Percentiles rank a stretch among this genome's conserved stretches.
Conservation (phyloP, 2,113 vertebrate species). For the Xenopus tropicalis region DNA sequence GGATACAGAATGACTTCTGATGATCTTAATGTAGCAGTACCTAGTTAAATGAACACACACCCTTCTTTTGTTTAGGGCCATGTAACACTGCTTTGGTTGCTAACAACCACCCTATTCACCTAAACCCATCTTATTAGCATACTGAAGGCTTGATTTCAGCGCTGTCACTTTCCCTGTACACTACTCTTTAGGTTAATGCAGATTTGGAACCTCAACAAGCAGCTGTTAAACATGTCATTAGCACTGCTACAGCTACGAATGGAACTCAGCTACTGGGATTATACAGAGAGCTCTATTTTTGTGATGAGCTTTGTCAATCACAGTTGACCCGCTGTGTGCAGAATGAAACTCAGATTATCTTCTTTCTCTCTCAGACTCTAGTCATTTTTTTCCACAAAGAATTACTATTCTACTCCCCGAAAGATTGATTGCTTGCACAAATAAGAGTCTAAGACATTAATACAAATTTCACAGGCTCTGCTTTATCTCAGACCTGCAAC, state of each 20-base stretch:
- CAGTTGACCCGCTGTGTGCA: constrained; percentile 78
- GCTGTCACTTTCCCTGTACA: constrained; percentile 69
- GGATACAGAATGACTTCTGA: no score
- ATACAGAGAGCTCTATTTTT: constrained; percentile 72
- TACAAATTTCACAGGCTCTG: constrained; percentile 79
- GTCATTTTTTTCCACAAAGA: constrained; percentile 77
- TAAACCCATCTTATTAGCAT: constrained; percentile 67
- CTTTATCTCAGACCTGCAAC: constrained; percentile 81
- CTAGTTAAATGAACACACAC: constrained; percentile 22
- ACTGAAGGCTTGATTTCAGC: constrained; percentile 83
- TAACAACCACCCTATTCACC: constrained; percentile 47
- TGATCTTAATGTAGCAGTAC: no score
- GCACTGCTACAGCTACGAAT: constrained; percentile 77
- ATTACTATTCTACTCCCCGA: constrained; percentile 78
- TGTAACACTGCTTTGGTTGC: constrained; percentile 40
- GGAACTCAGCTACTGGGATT: constrained; percentile 79
- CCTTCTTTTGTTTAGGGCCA: constrained; percentile 49
- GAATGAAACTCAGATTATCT: constrained; percentile 84
- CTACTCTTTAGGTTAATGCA: constrained; percentile 82
- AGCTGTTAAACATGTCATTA: constrained; percentile 88
- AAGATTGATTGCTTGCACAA: constrained; percentile 83
- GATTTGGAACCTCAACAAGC: constrained; percentile 84
- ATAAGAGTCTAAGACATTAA: constrained; percentile 81
- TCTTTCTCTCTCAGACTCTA: constrained; percentile 76
- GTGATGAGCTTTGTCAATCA: constrained; percentile 84